Base-by-base conservation (phyloP, 2,888 invertebrate species). In the Ophonus ardosiacus region DNA sequence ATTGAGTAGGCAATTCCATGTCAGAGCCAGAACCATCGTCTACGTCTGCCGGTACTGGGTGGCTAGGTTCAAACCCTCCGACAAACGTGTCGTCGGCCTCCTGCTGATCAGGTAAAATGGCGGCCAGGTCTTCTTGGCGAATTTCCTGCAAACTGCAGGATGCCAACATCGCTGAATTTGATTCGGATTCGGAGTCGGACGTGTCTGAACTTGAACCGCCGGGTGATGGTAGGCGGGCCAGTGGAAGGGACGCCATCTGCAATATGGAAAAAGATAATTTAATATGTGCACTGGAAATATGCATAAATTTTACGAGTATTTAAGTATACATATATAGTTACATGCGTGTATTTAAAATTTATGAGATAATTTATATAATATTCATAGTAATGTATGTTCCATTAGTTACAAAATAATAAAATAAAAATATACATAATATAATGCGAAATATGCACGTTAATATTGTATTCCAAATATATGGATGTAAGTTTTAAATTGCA, bases 61-160 rank as follows among this genome's bases (percentile, higher is more conserved):
- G 43, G 90, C 91, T 85, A 90, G 91, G 87, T 90, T 92, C 86
- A 90, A 92, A 87, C 90, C 92, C 88, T 65, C 89, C 90, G 90
- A 91, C 90, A 90, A 91, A 88, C 6, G 91, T 92, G 63, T 92
- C 92, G 86, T 93, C 93, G 87, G 91, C 90, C 13, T 71, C 71
- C 79, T 93, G 94, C 90, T 95, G 95, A 89, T 96, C 96, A 85
- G 96, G 96, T 89, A 96, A 92, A 90, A 96, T 94, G 87, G 95
- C 96, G 87, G 96, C 96, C 88, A 96, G 92, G 91, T 96, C 96
- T 90, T 96, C 96, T 91, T 96, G 95, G 90, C 96, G 94, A 90
- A 96, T 95, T 90, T 96, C 95, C 90, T 94, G 94, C 85, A 93
- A 90, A 89, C 92, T 94, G 89, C 92, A 94, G 40, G 93, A 93